Evolutionary conservation across 2,888 invertebrate genomes (phyloP).

Genomic region (Leptopilina drosophilae): DNA sequence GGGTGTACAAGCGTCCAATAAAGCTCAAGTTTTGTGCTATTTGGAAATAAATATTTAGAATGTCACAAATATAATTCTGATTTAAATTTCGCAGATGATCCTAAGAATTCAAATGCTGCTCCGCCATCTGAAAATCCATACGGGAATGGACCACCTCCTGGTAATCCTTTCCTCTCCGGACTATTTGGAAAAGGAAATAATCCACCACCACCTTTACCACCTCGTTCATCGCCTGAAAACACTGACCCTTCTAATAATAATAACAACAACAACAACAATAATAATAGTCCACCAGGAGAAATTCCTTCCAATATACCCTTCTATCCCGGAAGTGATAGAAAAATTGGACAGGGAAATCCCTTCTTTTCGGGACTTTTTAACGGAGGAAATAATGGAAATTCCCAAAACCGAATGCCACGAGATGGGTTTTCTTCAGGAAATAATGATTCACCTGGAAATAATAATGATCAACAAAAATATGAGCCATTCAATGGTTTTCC

Average conservation of each 20-base stretch:
- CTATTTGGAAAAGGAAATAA: constrained; percentile 32
- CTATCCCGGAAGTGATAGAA: background rate
- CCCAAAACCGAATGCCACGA: background rate
- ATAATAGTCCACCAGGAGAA: background rate
- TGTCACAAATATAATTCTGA: background rate
- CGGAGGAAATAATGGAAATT: background rate
- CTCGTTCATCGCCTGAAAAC: background rate
- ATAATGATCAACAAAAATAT: background rate
- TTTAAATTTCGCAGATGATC: background rate
- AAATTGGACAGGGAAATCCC: constrained; percentile 13
- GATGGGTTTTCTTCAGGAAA: background rate
- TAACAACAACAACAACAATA: background rate
- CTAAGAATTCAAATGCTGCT: background rate
- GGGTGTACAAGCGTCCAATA: too few species aligned
- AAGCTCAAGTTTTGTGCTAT: background rate
- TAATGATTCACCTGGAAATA: background rate
- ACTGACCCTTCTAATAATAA: background rate
- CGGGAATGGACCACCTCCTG: background rate
- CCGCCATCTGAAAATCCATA: constrained; percentile 17
- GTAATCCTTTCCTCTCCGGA: constrained; percentile 38
- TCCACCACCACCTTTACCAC: constrained; percentile 5
- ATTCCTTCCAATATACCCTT: constrained; percentile 40
- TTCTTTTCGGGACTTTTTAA: constrained; percentile 7
- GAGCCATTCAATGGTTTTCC: background rate
- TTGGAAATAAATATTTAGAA: too few species aligned